A percentile compares a stretch with the other conserved stretches of the same genome.
Evolutionary conservation across 1,140 invertebrate genomes (phyloP).

Genomic region (Tetramorium alpestre): DNA sequence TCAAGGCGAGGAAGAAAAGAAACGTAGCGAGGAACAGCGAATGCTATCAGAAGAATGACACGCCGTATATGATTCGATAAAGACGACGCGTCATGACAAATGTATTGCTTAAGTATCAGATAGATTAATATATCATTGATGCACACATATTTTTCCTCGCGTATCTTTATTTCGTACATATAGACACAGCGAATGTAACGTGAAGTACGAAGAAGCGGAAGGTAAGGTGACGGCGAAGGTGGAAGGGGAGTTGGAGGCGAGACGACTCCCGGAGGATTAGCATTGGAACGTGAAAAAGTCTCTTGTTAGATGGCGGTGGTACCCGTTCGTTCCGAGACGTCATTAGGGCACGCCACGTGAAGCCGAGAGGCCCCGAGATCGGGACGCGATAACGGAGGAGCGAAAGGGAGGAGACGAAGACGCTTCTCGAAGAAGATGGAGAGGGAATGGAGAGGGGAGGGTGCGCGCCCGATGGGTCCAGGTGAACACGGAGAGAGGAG

Average conservation of each 20-base stretch:
- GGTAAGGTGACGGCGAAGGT: background rate
- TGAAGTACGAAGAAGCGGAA: constrained; percentile 19
- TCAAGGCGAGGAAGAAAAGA: background rate
- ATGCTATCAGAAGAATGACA: background rate
- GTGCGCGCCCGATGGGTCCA: constrained; percentile 55
- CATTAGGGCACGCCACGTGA: constrained; percentile 84
- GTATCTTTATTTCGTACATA: constrained; percentile 29
- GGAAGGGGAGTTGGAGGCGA: constrained; percentile 42
- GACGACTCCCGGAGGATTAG: constrained; percentile 78
- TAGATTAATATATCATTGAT: constrained; percentile 9
- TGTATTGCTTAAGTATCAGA: constrained; percentile 8
- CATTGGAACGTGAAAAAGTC: constrained; percentile 83
- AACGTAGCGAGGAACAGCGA: background rate
- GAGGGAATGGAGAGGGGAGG: constrained; percentile 66
- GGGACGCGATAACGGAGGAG: constrained; percentile 76
- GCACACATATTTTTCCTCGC: background rate
- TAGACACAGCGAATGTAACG: background rate
- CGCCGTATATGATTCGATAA: background rate
- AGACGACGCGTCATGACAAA: constrained; percentile 25
- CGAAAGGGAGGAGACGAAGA: constrained; percentile 41
- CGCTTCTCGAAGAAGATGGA: constrained; percentile 44
- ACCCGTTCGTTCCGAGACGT: constrained; percentile 80
- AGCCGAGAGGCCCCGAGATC: constrained; percentile 81
- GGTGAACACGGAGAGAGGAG: constrained; percentile 36
- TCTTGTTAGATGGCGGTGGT: constrained; percentile 82